Evolutionary conservation across 2,113 vertebrate species (phyloP).

Genomic region (Phylloscopus whistleri): DNA sequence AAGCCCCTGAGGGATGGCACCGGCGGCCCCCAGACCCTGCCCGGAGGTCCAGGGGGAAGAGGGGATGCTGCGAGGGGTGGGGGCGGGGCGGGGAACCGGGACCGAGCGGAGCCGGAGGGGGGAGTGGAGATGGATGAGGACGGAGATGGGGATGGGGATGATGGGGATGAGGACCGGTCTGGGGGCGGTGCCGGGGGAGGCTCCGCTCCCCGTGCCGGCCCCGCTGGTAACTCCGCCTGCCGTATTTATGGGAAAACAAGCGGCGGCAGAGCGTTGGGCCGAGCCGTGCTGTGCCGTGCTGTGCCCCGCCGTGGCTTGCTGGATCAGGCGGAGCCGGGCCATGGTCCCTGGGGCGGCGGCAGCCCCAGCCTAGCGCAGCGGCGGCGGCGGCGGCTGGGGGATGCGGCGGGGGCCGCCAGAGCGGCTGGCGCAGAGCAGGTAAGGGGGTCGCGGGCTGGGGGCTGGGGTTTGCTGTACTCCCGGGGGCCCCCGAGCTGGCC

Average conservation of each 20-base stretch:
- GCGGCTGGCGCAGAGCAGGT: background rate
- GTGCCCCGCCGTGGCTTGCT: background rate
- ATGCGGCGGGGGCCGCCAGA: background rate
- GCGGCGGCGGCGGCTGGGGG: background rate
- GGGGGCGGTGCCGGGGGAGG: background rate
- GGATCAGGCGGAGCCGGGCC: background rate
- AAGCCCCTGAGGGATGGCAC: background rate
- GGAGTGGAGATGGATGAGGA: background rate
- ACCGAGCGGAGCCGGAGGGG: background rate
- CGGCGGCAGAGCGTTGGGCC: background rate
- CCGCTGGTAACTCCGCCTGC: slow-evolving; percentile 30
- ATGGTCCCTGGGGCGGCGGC: background rate
- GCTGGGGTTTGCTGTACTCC: background rate
- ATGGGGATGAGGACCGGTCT: background rate
- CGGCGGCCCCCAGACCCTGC: background rate
- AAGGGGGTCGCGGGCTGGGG: background rate
- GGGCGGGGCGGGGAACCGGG: background rate
- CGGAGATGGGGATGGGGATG: background rate
- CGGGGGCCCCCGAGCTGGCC: background rate
- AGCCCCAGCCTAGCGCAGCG: background rate
- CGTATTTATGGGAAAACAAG: slow-evolving; percentile 39
- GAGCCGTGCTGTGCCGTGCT: background rate
- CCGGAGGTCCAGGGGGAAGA: background rate
- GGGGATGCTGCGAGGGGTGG: background rate
- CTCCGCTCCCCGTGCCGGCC: background rate